phyloP scores from a whole-genome alignment of 2,797 vertebrate genomes.

The Ceyx erithaca region DNA sequence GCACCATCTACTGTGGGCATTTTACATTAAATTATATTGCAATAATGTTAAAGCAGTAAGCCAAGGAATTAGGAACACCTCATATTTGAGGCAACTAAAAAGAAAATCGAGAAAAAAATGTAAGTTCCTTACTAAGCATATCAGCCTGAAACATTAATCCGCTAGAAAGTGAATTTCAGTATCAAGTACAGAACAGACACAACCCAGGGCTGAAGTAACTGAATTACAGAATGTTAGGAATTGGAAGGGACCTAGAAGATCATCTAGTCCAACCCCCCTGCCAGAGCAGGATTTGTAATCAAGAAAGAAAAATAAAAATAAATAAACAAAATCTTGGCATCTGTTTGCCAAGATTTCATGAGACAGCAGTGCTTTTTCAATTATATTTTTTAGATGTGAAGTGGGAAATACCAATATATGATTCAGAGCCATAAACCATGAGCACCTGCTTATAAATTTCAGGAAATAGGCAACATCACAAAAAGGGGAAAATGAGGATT shows the following conservation, averaged over 20 bases:
- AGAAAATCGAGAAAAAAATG: not conserved
- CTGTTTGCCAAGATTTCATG: not conserved
- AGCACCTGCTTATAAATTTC: not conserved
- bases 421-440: not conserved
- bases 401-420: not conserved
- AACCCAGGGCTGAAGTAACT: not conserved
- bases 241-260: no score
- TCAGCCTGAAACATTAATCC: not conserved
- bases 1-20: not conserved
- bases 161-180: not conserved
- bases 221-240: not conserved
- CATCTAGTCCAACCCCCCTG: no score
- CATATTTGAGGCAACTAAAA: not conserved
- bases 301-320: not conserved
- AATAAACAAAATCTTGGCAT: not conserved
- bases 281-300: no score
- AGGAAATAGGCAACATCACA: not conserved
- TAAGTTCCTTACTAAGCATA: fast-evolving
- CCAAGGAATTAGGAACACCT: not conserved
- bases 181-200: not conserved
- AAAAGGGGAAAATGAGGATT: not conserved
- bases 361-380: not conserved
- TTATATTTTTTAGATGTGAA: not conserved
- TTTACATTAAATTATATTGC: not conserved
- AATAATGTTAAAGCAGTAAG: not conserved